A percentile compares a stretch with the other conserved stretches of the same genome.
These are phyloP conservation scores for Hassar affinis DNA, from an alignment of 2,113 vertebrate genomes.

Conservation along the genomic window DNA sequence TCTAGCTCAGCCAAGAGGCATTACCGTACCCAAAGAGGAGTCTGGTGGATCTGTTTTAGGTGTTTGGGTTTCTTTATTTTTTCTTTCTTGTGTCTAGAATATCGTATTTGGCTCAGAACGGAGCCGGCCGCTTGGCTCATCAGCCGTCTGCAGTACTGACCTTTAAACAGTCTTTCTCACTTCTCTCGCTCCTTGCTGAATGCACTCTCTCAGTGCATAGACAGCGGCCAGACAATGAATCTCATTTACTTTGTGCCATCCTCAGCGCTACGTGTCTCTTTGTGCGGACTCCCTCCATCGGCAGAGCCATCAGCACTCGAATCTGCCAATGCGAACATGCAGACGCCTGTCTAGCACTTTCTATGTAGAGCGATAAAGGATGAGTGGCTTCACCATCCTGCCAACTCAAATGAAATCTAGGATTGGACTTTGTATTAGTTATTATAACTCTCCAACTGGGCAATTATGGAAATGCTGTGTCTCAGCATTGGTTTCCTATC, in stretches of 20 bases:
- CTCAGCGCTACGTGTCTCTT: conserved; percentile 50
- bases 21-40: not conserved
- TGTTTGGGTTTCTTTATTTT: conserved; percentile 48
- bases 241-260: conserved; percentile 66
- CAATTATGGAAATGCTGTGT: not conserved
- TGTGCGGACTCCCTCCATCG: conserved; percentile 21
- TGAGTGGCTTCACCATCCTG: not conserved
- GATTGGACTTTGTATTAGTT: conserved; percentile 3
- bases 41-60: conserved; percentile 24
- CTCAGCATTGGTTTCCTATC: not conserved
- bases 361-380: conserved; percentile 11
- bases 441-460: conserved; percentile 4
- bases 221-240: conserved; percentile 67
- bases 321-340: conserved; percentile 26
- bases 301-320: conserved; percentile 39
- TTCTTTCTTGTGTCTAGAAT: conserved; percentile 52
- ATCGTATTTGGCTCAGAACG: conserved; percentile 58
- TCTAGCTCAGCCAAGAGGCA: not conserved
- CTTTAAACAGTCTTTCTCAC: conserved; percentile 67
- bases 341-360: conserved; percentile 15
- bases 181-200: conserved; percentile 66
- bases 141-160: conserved; percentile 67
- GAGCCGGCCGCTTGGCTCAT: conserved; percentile 64
- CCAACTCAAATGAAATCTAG: not conserved
- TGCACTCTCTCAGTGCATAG: conserved; percentile 64